Evolutionary conservation across 2,797 vertebrate genomes (phyloP).

Genomic region (Sebastes variabilis): DNA sequence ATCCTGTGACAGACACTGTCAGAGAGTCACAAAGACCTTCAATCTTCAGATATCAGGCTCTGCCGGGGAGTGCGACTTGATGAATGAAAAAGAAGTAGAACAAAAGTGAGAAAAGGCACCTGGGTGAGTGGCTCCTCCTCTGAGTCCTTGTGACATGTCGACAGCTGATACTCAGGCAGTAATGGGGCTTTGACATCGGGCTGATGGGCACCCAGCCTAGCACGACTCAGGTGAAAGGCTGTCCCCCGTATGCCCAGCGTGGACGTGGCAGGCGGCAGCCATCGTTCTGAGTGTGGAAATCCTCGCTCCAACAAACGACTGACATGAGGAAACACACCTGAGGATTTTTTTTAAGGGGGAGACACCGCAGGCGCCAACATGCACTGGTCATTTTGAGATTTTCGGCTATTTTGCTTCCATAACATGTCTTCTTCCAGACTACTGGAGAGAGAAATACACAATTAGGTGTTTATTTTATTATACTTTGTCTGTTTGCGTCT

Average conservation of each 20-base stretch:
- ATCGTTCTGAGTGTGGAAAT: neutral
- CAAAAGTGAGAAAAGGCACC: conserved; percentile 65
- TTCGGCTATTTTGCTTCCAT: neutral
- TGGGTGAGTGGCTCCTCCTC: conserved; percentile 46
- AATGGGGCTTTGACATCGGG: conserved; percentile 60
- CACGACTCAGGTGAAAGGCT: conserved; percentile 41
- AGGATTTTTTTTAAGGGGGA: neutral
- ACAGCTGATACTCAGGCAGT: conserved; percentile 60
- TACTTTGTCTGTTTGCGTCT: no score
- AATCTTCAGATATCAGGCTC: conserved; percentile 62
- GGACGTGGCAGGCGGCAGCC: conserved; percentile 22
- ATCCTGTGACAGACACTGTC: conserved; percentile 63
- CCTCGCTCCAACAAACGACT: neutral
- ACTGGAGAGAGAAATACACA: neutral
- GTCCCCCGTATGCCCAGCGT: conserved; percentile 7
- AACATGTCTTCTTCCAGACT: neutral
- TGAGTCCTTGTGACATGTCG: conserved; percentile 58
- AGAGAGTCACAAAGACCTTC: conserved; percentile 58
- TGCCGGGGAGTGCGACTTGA: conserved; percentile 56
- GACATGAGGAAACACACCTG: neutral
- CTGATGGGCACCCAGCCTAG: conserved; percentile 58
- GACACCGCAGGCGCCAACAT: neutral
- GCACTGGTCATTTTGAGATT: neutral
- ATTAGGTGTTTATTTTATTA: no score
- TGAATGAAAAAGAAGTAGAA: conserved; percentile 67